Percentiles rank a stretch among this genome's conserved stretches.
Conservation (phyloP, 2,888 invertebrate genomes). For the Perizoma flavofasciatum region DNA sequence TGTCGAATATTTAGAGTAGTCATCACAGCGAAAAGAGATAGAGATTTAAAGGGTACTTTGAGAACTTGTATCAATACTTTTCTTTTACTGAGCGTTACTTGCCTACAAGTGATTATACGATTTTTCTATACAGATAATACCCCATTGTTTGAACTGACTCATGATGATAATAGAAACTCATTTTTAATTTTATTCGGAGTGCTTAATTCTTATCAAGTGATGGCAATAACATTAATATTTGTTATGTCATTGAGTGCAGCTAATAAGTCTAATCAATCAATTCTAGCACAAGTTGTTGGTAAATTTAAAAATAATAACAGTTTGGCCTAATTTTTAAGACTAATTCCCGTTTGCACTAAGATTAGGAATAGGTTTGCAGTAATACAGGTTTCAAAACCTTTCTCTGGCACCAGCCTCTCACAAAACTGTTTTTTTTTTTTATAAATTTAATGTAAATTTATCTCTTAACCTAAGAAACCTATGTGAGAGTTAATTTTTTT, state of each 20-base stretch:
- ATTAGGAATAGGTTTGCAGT: too few species aligned
- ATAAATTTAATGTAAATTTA: too few species aligned
- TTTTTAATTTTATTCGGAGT: slow-evolving; percentile 16
- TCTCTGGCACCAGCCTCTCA: too few species aligned
- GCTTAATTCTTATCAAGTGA: slow-evolving; percentile 17
- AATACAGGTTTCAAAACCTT: too few species aligned
- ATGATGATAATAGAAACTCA: slow-evolving; percentile 11
- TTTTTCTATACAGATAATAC: slow-evolving; percentile 17
- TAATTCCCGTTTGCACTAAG: too few species aligned
- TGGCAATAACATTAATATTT: slow-evolving; percentile 22
- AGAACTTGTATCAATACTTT: slow-evolving; percentile 16
- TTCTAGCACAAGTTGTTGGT: slow-evolving; percentile 7
- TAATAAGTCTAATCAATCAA: slow-evolving; percentile 18
- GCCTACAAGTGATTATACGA: slow-evolving; percentile 16
- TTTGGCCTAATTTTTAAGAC: too few species aligned
- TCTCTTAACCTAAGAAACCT: too few species aligned
- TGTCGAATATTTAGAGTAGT: slow-evolving; percentile 17
- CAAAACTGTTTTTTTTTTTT: too few species aligned
- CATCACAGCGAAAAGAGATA: slow-evolving; percentile 6
- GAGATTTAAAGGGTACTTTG: slow-evolving; percentile 9
- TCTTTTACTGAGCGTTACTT: slow-evolving; percentile 19
- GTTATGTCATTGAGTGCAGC: slow-evolving; percentile 17
- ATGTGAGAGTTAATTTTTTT: too few species aligned
- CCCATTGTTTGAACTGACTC: slow-evolving; percentile 16
- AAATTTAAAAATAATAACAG: slow-evolving; percentile 1